Conservation (phyloP, 1,140 invertebrate species). For the Danaus plexippus region DNA sequence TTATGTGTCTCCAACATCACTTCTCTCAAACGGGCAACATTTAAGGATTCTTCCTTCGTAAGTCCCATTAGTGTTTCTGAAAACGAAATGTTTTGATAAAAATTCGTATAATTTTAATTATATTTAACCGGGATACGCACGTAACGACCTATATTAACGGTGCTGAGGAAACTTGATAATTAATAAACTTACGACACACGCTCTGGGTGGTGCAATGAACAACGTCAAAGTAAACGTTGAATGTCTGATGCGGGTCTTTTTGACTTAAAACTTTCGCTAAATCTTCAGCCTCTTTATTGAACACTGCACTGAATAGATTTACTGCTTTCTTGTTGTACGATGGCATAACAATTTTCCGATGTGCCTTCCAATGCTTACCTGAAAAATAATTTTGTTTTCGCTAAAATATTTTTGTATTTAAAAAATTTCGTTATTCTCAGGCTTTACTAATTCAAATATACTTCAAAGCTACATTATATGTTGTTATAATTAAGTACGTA, state of each 20-base stretch:
- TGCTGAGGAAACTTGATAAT: neutral
- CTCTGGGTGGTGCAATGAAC: constrained; percentile 35
- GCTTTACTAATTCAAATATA: no score
- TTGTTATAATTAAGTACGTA: no score
- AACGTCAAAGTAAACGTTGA: constrained; percentile 39
- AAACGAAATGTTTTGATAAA: constrained; percentile 13
- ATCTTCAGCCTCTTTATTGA: constrained; percentile 34
- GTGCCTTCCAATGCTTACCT: constrained; percentile 41
- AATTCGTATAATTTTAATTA: no score
- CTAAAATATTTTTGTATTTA: constrained; percentile 2
- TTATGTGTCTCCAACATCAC: constrained; percentile 35
- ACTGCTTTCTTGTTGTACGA: constrained; percentile 45
- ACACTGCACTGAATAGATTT: constrained; percentile 24
- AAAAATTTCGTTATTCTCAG: neutral
- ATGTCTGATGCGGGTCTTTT: constrained; percentile 24
- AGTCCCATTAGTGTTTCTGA: constrained; percentile 54
- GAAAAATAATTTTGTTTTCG: constrained; percentile 1
- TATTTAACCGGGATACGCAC: no score
- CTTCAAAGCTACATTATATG: no score
- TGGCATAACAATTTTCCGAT: constrained; percentile 42
- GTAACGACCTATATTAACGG: neutral
- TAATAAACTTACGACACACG: constrained; percentile 40
- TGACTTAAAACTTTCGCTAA: constrained; percentile 18
- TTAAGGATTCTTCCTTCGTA: constrained; percentile 37
- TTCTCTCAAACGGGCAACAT: constrained; percentile 32